Evolutionary conservation across 2,888 invertebrate genomes (phyloP), one percentile per base, ranked within the genome.

Genomic region (Euplagia quadripunctaria): DNA sequence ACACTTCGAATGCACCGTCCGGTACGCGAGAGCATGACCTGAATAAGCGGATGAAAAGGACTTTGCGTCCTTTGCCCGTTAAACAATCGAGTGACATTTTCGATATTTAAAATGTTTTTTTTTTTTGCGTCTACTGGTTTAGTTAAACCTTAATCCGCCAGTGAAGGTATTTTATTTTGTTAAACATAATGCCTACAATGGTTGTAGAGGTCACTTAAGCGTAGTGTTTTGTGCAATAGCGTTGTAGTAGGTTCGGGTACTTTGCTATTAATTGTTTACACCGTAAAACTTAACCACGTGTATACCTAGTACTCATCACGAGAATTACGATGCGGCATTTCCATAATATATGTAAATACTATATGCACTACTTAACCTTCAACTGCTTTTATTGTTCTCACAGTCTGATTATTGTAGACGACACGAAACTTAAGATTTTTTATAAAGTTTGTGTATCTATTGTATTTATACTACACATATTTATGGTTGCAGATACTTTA

Each of bases 1-100:
- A 71, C 80, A 79, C 71, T 80, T 78, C 74, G 75, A 76, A 80
- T 78, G 80, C 85, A 84, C 76, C 81, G 82, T 61, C 77, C 58
- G 79, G 81, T 75, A 76, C 80, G 80, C 70, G 55, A 20, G 77
- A 75, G 72, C 79, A 77, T 74, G 80, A 79, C 75, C 80, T 82
- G 79, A 68, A 80, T 76, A 76, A 71, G 68, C 46, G 70, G 66
- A 64, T 64, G 52, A 77, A 76, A 80, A 70, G 79, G 84, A 78
- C 79, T 69, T 64, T 72, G 46, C 70, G 58, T 58, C 67, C 63
- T 31, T 75, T 75, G 79, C 43, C 16, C 74, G 69, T 71, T 63
- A 41, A 46, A 71, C 66, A 70, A 31, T 7, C 20, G 2, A 46
- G 58, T 68, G 58, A 49, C 17, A 17, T 31, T 20, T 58, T 68